Evolutionary conservation across 2,113 vertebrate species (phyloP).

Genomic region (Alligator sinensis): DNA sequence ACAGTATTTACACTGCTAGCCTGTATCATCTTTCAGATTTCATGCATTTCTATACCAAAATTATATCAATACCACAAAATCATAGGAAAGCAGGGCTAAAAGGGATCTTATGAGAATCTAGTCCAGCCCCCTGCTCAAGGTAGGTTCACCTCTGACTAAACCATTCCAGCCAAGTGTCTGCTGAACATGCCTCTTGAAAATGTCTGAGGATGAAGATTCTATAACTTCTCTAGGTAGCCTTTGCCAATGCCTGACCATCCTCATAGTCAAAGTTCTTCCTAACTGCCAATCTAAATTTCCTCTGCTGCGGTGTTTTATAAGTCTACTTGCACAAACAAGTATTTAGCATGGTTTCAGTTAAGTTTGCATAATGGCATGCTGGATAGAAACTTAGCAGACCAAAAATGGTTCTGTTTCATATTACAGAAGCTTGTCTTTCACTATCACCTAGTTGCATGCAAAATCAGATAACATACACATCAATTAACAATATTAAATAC

Average conservation of each 20-base stretch:
- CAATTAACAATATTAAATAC: not conserved
- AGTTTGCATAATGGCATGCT: not conserved
- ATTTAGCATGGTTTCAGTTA: not conserved
- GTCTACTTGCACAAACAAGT: not conserved
- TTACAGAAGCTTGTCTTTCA: not conserved
- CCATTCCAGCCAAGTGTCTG: too few species aligned
- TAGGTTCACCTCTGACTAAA: too few species aligned
- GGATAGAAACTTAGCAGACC: not conserved
- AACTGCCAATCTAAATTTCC: too few species aligned
- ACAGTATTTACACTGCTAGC: not conserved
- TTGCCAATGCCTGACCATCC: too few species aligned
- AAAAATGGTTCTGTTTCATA: not conserved
- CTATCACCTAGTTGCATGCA: not conserved
- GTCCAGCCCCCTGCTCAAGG: too few species aligned
- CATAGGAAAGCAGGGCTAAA: too few species aligned
- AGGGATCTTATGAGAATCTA: too few species aligned
- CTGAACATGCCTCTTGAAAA: too few species aligned
- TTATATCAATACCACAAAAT: not conserved
- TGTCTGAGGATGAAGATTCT: too few species aligned
- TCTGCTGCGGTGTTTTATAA: not conserved
- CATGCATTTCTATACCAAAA: accelerated
- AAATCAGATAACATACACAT: not conserved
- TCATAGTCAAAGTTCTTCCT: too few species aligned
- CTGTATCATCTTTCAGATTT: not conserved
- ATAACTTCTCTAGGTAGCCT: too few species aligned